phyloP scores from a whole-genome alignment of 2,888 invertebrate species.

The Agonopterix heracliana region DNA sequence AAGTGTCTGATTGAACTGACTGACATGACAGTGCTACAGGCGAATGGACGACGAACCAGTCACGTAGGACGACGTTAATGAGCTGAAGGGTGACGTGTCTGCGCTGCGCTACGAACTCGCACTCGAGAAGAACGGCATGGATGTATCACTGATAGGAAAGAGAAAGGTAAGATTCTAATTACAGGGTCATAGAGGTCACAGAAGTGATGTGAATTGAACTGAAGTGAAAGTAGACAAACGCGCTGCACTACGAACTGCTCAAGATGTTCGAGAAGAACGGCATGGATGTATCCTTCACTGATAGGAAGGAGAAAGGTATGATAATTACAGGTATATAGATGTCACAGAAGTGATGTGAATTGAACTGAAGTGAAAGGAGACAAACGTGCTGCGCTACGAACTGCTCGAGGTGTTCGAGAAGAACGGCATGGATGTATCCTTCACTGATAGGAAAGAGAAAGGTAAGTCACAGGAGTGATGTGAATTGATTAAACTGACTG shows the following conservation, averaged over 20 bases:
- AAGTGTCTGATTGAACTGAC: too few species aligned
- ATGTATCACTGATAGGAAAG: constrained; percentile 82
- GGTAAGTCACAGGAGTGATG: too few species aligned
- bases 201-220: constrained; percentile 96
- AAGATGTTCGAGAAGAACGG: constrained; percentile 93
- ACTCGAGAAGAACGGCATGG: not conserved
- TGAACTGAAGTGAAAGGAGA: constrained; percentile 95
- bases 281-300: constrained; percentile 86
- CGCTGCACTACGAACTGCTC: constrained; percentile 93
- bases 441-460: too few species aligned
- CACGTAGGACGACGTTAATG: constrained; percentile 94
- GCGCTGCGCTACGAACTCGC: constrained; percentile 78
- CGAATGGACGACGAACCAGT: constrained; percentile 89
- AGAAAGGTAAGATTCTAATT: constrained; percentile 81
- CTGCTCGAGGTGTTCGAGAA: constrained; percentile 89
- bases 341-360: constrained; percentile 94
- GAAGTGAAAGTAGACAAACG: constrained; percentile 94
- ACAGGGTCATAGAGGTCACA: too few species aligned
- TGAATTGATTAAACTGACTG: constrained; percentile 71
- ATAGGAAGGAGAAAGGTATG: constrained; percentile 84
- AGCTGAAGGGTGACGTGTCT: constrained; percentile 95
- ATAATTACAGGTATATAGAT: constrained; percentile 6
- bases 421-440: constrained; percentile 94
- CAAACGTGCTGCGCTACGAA: constrained; percentile 94
- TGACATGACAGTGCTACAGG: constrained; percentile 82